Conservation (phyloP, 2,797 vertebrate species). For the Arvicola amphibius region DNA sequence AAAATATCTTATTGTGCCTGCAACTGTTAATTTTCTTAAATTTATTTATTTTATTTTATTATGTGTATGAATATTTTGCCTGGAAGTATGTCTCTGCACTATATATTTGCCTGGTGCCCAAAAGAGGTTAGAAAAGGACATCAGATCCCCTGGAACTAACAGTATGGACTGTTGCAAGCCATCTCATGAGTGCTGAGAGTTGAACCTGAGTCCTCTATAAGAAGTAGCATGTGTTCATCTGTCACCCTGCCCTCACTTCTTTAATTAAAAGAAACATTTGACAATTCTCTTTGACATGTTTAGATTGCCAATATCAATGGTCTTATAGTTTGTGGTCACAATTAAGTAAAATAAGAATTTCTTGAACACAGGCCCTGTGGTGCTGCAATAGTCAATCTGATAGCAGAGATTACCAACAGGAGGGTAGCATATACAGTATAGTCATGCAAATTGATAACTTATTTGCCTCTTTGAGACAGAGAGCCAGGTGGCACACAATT, state of each 20-base stretch:
- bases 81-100: neutral
- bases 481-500: neutral
- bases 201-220: neutral
- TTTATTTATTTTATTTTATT: neutral
- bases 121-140: neutral
- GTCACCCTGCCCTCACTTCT: too few species aligned
- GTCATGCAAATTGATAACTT: neutral
- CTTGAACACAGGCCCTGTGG: neutral
- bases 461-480: neutral
- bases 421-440: rapidly evolving
- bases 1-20: neutral
- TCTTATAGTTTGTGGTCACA: neutral
- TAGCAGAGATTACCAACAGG: too few species aligned
- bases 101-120: neutral
- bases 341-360: neutral
- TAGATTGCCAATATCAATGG: neutral
- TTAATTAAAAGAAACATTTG: neutral
- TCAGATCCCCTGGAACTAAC: too few species aligned
- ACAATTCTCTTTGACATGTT: neutral
- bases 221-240: neutral
- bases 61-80: neutral
- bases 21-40: neutral
- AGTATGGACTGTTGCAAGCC: too few species aligned
- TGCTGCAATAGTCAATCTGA: neutral
- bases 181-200: neutral